A percentile compares a stretch with the other conserved stretches of the same genome.
Evolutionary conservation across 2,797 vertebrate species (phyloP).

Genomic region (Phylloscopus collybita): DNA sequence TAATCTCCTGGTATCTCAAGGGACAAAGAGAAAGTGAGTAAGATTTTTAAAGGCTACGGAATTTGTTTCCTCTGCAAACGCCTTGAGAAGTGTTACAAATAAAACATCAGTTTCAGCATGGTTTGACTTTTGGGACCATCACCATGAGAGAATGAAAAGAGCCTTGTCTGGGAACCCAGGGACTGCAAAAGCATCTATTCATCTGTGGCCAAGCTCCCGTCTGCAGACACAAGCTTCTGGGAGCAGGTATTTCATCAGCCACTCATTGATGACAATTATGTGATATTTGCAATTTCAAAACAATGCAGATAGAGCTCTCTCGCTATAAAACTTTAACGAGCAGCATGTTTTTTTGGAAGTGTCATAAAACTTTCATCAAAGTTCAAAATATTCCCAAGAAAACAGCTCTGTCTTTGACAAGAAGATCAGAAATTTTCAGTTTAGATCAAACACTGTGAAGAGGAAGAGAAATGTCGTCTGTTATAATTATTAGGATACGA

Average conservation of each 20-base stretch:
- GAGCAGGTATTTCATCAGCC: slow-evolving; percentile 54
- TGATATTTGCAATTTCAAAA: slow-evolving; percentile 73
- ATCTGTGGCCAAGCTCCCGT: neutral
- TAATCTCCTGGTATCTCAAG: neutral
- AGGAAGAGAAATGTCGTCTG: slow-evolving; percentile 55
- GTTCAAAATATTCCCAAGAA: slow-evolving; percentile 72
- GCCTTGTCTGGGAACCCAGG: neutral
- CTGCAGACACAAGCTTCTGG: slow-evolving; percentile 26
- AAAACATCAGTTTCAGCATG: slow-evolving; percentile 26
- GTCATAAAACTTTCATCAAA: slow-evolving; percentile 79
- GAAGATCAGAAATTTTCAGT: slow-evolving; percentile 73
- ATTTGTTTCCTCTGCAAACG: slow-evolving; percentile 6
- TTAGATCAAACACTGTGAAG: slow-evolving; percentile 68
- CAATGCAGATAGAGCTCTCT: slow-evolving; percentile 69
- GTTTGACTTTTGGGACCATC: slow-evolving; percentile 3
- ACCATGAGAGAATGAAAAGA: neutral
- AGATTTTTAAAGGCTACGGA: slow-evolving; percentile 3
- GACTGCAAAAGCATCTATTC: neutral
- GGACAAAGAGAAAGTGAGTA: neutral
- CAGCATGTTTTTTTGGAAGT: slow-evolving; percentile 70
- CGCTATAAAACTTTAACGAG: slow-evolving; percentile 68
- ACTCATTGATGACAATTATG: slow-evolving; percentile 61
- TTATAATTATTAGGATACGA: slow-evolving; percentile 67
- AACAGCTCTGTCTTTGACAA: slow-evolving; percentile 71
- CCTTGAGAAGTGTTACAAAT: slow-evolving; percentile 9